These are phyloP conservation scores for Anthoscopus minutus DNA, from an alignment of 2,113 vertebrate species.

Conservation along the genomic window DNA sequence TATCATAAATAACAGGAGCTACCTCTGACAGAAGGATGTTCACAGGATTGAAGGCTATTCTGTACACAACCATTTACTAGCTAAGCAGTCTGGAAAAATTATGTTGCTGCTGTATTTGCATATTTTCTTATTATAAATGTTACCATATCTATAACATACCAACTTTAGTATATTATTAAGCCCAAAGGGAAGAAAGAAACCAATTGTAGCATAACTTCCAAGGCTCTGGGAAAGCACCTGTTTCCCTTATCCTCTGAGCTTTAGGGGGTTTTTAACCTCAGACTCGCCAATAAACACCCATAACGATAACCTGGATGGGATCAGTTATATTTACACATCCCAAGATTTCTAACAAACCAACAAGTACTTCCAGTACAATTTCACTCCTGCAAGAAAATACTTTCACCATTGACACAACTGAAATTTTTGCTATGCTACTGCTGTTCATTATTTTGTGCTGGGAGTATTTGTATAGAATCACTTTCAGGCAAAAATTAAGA, in stretches of 20 bases:
- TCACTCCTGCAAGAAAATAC: constrained; percentile 7
- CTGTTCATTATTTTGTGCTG: not conserved
- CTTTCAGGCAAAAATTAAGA: not conserved
- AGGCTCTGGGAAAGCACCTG: constrained; percentile 7
- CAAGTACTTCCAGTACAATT: not conserved
- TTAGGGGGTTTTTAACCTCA: constrained; percentile 23
- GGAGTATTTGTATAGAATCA: not conserved
- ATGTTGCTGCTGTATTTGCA: not conserved
- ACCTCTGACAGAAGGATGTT: not conserved
- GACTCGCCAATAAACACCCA: constrained; percentile 24
- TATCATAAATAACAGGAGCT: constrained; percentile 7
- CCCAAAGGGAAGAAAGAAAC: constrained; percentile 43
- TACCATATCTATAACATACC: constrained; percentile 2
- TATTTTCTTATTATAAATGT: not conserved
- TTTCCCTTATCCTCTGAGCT: constrained; percentile 19
- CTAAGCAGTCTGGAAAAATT: constrained; percentile 33
- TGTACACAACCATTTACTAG: not conserved
- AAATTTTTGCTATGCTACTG: not conserved
- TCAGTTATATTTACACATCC: not conserved
- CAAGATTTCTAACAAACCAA: constrained; percentile 4
- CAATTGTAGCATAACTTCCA: constrained; percentile 25
- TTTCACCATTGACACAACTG: not conserved
- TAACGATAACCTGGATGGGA: constrained; percentile 11
- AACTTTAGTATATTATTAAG: not conserved
- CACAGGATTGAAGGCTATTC: not conserved